phyloP scores from a whole-genome alignment of 2,888 invertebrate species.

The Platerodrilus igneus region DNA sequence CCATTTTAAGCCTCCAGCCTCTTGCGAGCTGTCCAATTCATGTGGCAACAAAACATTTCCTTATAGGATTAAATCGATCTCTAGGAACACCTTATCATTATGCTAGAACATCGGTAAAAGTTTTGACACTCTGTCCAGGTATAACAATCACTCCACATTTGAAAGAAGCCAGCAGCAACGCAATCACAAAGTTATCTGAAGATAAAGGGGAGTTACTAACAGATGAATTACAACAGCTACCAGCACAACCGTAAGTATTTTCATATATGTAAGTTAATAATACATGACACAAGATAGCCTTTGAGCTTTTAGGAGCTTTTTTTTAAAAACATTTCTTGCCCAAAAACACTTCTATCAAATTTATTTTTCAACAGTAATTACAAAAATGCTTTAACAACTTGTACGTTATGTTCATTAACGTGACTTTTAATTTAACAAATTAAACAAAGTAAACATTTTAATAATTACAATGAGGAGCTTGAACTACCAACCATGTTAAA shows the following conservation, averaged over 20 bases:
- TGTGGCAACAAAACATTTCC: conserved; percentile 57
- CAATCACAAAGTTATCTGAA: conserved; percentile 30
- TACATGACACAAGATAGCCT: too few species aligned
- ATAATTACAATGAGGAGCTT: too few species aligned
- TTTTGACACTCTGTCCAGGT: conserved; percentile 49
- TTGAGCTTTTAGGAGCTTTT: too few species aligned
- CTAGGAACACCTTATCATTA: conserved; percentile 44
- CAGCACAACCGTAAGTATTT: conserved; percentile 41
- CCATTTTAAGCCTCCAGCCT: conserved; percentile 55
- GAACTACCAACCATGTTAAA: too few species aligned
- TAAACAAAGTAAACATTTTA: too few species aligned
- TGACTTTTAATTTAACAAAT: too few species aligned
- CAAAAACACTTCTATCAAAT: too few species aligned
- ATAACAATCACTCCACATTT: conserved; percentile 45
- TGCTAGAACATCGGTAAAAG: conserved; percentile 43
- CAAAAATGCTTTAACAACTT: too few species aligned
- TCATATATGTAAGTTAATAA: too few species aligned
- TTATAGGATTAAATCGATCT: conserved; percentile 52
- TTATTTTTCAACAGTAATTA: too few species aligned
- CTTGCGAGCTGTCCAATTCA: conserved; percentile 56
- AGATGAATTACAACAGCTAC: conserved; percentile 37
- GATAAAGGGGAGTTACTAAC: conserved; percentile 34
- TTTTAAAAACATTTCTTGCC: too few species aligned
- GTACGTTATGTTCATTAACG: too few species aligned
- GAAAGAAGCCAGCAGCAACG: conserved; percentile 34